Base-by-base conservation (phyloP, 2,113 vertebrate species). In the Xiphias gladius region DNA sequence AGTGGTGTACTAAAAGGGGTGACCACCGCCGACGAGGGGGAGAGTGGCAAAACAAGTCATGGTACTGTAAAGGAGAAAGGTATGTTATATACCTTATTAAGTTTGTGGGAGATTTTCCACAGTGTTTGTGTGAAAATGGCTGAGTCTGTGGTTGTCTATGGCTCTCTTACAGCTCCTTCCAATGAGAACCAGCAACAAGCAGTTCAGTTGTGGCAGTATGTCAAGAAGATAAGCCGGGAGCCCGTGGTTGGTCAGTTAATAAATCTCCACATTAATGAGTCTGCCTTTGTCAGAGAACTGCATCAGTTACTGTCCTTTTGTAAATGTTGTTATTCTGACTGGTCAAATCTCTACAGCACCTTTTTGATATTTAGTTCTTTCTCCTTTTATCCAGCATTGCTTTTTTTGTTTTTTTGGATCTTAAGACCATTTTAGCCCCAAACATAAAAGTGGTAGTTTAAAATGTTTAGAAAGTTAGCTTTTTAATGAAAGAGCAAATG, bases 171-270 rank as follows among this genome's bases (percentile, higher is more conserved):
- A 86, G 77, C 0, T 5, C 43, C 57, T 24, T 16, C 55, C 3
- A 24, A 8, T 0, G 14, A 0, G 19, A 22, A 58, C n/a, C 17
- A 32, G 7, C 63, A 80, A 59, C 35, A 7, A 59, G 1, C 0
- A 24, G 6, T 0, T 43, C 2, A 20, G 0, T 7, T 90, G 52
- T 79, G 80, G 86, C 30, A 43, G 16, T 84, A 68, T 46, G 0
- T 90, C 28, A 46, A 86, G 63, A 59, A 2, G 65, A 61, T 16
- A 14, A 16, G 0, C 52, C 30, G 83, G 39, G 55, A 73, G 9
- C 80, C 80, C 54, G 62, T 90, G 13, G 12, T 90, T 59, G 88
- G 88, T 88, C 61, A 76, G 83, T 84, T 62, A 6, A 35, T 35
- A 6, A 6, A 35, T 35, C 32, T 35, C 32, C 6, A 6, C 32